Percentiles rank a stretch among this genome's conserved stretches.
These are phyloP conservation scores for Polietes domitor DNA, from an alignment of 2,888 invertebrate genomes.

Conservation along the genomic window DNA sequence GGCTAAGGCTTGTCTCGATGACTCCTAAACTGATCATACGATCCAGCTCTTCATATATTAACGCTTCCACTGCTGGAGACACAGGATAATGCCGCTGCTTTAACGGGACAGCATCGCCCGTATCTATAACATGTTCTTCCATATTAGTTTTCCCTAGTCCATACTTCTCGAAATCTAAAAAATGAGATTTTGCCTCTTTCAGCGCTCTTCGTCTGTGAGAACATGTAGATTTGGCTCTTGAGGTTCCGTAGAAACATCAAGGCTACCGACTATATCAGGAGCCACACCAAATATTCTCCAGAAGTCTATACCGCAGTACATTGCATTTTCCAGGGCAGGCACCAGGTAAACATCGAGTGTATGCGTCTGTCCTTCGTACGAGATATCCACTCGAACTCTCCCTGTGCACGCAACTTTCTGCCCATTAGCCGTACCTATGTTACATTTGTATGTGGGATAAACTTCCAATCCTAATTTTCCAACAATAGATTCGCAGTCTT, in stretches of 20 bases:
- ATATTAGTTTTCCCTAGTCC: slow-evolving; percentile 27
- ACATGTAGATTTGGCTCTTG: no score
- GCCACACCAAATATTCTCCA: no score
- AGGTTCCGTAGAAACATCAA: no score
- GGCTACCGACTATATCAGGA: no score
- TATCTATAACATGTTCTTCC: slow-evolving; percentile 32
- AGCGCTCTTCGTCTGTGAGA: no score
- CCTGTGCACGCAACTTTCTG: neutral
- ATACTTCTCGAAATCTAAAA: slow-evolving; percentile 19
- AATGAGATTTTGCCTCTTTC: neutral
- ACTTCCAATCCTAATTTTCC: neutral
- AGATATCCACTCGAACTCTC: neutral
- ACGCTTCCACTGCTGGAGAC: neutral
- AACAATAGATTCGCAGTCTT: slow-evolving; percentile 7
- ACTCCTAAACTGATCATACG: slow-evolving; percentile 2
- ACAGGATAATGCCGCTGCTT: slow-evolving; percentile 7
- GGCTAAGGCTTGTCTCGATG: neutral
- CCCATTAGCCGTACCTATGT: slow-evolving; percentile 4
- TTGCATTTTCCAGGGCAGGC: slow-evolving; percentile 17
- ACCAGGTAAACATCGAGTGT: slow-evolving; percentile 8
- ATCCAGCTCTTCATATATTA: slow-evolving; percentile 15
- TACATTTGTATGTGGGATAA: slow-evolving; percentile 9
- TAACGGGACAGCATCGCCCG: neutral
- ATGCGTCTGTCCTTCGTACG: slow-evolving; percentile 8
- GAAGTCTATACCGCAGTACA: neutral